phyloP scores from a whole-genome alignment of 2,797 vertebrate species.

The Scyliorhinus canicula region DNA sequence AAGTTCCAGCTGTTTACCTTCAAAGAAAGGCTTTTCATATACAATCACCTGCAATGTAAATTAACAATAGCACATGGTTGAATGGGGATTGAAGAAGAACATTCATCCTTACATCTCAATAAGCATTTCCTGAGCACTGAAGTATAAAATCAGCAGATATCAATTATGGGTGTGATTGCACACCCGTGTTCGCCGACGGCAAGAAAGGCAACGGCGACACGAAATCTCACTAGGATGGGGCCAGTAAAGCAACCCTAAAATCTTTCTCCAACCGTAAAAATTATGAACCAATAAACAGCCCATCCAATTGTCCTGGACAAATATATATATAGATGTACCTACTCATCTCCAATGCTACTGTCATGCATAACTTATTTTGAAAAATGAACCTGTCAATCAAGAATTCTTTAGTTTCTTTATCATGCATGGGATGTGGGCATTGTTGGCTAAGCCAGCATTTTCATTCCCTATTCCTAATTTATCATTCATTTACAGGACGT shows the following conservation, averaged over 20 bases:
- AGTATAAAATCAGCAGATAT: not conserved
- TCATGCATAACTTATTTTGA: not conserved
- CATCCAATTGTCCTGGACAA: not conserved
- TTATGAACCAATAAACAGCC: not conserved
- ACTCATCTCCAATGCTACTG: not conserved
- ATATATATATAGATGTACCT: not conserved
- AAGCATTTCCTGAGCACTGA: slow-evolving; percentile 1
- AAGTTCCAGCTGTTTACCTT: slow-evolving; percentile 69
- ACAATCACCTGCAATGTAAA: slow-evolving; percentile 64
- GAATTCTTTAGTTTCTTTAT: not conserved
- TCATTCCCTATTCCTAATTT: too few relatives aligned
- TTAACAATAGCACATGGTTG: not conserved
- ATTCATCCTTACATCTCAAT: not conserved
- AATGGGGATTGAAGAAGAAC: not conserved
- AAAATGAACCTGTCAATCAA: not conserved
- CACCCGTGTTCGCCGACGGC: too few relatives aligned
- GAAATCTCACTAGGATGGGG: not conserved
- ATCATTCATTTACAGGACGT: too few relatives aligned
- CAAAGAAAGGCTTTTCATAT: slow-evolving; percentile 84
- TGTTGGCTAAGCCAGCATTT: too few relatives aligned
- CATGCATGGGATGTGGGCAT: too few relatives aligned
- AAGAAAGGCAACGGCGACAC: too few relatives aligned
- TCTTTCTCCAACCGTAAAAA: not conserved
- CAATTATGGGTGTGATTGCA: too few relatives aligned
- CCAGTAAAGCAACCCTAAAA: not conserved